Evolutionary conservation across 2,888 invertebrate genomes (phyloP).

Genomic region (Camptogramma bilineatum): DNA sequence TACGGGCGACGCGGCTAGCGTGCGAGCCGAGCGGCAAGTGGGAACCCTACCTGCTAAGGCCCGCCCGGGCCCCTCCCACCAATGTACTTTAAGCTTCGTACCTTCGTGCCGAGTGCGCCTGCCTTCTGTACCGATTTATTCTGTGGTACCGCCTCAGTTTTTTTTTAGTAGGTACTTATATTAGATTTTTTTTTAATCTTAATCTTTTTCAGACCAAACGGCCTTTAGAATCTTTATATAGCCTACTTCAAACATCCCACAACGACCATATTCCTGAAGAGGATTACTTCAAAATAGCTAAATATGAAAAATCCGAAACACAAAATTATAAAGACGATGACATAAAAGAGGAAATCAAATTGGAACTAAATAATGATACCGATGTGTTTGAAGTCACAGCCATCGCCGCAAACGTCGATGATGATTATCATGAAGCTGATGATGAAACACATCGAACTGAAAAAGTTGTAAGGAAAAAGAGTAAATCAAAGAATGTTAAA

Average conservation of each 20-base stretch:
- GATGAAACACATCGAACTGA: not conserved
- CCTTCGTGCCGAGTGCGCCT: too few relatives aligned
- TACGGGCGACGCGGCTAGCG: too few relatives aligned
- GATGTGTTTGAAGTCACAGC: slow-evolving; percentile 3
- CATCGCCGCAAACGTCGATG: not conserved
- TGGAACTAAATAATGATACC: slow-evolving; percentile 10
- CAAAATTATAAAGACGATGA: not conserved
- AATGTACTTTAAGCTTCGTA: too few relatives aligned
- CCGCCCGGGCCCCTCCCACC: too few relatives aligned
- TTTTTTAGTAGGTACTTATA: too few relatives aligned
- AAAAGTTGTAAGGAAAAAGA: slow-evolving; percentile 1
- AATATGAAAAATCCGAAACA: slow-evolving; percentile 16
- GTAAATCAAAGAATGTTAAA: slow-evolving; percentile 16
- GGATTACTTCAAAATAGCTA: slow-evolving; percentile 8
- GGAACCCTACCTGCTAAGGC: too few relatives aligned
- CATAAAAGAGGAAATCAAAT: slow-evolving; percentile 22
- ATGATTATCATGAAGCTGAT: slow-evolving; percentile 1
- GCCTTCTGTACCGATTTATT: too few relatives aligned
- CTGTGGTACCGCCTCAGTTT: too few relatives aligned
- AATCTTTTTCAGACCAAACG: slow-evolving; percentile 14
- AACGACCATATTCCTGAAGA: not conserved
- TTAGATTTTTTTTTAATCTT: not conserved
- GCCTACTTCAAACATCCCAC: not conserved
- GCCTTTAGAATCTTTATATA: slow-evolving; percentile 12
- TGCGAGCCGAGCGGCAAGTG: too few relatives aligned